Conservation (phyloP, 53 echinoderm and acorn worm species). For the Temnopleurus reevesii region DNA sequence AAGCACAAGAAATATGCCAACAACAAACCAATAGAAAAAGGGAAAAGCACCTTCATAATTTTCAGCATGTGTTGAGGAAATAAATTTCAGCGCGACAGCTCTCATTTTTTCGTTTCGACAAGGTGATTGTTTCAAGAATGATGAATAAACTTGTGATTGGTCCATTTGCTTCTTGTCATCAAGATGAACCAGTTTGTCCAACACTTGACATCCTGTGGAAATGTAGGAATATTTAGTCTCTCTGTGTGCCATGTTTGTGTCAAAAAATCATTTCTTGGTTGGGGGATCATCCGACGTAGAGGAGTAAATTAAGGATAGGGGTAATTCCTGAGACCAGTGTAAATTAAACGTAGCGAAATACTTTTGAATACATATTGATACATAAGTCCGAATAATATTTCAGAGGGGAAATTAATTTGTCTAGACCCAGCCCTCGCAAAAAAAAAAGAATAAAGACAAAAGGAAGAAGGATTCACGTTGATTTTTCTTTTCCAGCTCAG, state of each 20-base stretch:
- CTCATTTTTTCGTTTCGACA: background rate
- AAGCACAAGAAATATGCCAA: background rate
- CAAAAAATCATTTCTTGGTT: no score
- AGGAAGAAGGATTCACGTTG: no score
- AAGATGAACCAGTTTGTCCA: background rate
- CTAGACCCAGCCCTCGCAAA: no score
- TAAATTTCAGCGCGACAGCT: conserved; percentile 5
- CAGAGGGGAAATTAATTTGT: no score
- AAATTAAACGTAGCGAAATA: no score
- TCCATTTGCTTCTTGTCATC: background rate
- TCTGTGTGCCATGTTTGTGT: background rate
- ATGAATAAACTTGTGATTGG: background rate
- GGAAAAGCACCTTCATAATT: conserved; percentile 18
- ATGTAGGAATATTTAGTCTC: background rate
- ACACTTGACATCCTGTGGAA: background rate
- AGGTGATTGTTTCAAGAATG: background rate
- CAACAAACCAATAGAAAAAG: background rate
- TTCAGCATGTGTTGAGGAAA: conserved; percentile 20
- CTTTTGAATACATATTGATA: no score
- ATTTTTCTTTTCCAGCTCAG: no score
- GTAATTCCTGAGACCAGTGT: no score
- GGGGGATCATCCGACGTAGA: no score
- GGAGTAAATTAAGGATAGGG: no score
- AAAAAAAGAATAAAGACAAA: no score
- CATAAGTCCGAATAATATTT: no score